Conservation (phyloP, 2,797 vertebrate genomes). For the Echeneis naucrates region DNA sequence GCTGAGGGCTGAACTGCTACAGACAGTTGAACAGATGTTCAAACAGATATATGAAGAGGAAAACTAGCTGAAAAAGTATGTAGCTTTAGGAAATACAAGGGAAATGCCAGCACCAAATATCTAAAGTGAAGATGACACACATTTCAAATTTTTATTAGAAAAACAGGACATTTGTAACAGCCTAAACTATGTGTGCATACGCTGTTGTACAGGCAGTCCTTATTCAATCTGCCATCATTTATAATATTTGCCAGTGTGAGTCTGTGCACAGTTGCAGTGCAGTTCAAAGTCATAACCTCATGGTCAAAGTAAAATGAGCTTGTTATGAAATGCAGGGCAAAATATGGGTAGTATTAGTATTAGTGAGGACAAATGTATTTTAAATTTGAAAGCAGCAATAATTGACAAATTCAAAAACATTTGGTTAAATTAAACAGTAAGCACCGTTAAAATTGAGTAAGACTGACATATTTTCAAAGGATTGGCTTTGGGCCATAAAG, state of each 20-base stretch:
- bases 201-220: neutral
- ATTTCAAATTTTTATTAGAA: conserved; percentile 65
- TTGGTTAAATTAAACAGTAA: conserved; percentile 1
- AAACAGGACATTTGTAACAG: conserved; percentile 36
- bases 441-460: neutral
- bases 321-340: conserved; percentile 17
- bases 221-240: neutral
- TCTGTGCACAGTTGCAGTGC: conserved; percentile 22
- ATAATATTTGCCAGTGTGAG: conserved; percentile 38
- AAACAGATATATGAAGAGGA: neutral
- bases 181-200: neutral
- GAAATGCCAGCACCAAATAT: neutral
- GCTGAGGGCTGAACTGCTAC: conserved; percentile 5
- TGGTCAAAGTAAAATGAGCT: neutral
- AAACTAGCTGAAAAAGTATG: neutral
- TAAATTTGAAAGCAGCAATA: neutral
- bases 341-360: neutral
- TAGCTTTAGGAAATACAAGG: neutral
- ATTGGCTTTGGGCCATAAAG: conserved; percentile 53
- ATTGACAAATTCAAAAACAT: neutral
- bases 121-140: neutral
- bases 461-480: neutral
- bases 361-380: neutral
- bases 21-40: neutral
- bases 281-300: conserved; percentile 15